A percentile compares a stretch with the other conserved stretches of the same genome.
Evolutionary conservation across 2,888 invertebrate genomes (phyloP).

Genomic region (Pyrrhosoma nymphula): DNA sequence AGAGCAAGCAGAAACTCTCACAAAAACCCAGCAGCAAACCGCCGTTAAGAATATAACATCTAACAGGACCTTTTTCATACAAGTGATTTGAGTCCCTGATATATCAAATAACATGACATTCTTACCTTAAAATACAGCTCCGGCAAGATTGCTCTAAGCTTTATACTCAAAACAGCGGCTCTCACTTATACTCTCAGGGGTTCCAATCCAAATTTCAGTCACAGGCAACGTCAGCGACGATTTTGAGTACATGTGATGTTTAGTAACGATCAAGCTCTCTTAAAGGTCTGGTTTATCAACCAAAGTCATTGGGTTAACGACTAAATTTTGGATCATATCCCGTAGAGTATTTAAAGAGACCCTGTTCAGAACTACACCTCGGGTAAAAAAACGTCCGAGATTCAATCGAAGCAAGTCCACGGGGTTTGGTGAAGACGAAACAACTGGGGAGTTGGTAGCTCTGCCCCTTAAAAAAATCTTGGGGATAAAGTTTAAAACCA

Average conservation of each 20-base stretch:
- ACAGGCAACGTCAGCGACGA: not conserved
- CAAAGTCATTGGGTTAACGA: not conserved
- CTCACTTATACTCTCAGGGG: not conserved
- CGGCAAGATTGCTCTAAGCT: conserved; percentile 1
- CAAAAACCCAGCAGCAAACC: conserved; percentile 33
- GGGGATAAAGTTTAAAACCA: not conserved
- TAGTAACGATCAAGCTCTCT: not conserved
- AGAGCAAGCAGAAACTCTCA: conserved; percentile 39
- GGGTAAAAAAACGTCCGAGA: not conserved
- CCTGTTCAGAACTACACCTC: conserved; percentile 18
- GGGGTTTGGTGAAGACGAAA: not conserved
- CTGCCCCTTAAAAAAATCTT: not conserved
- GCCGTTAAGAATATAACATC: conserved; percentile 36
- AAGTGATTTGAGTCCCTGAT: conserved; percentile 39
- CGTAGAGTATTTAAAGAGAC: not conserved
- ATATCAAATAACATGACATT: conserved; percentile 32
- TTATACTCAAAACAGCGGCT: not conserved
- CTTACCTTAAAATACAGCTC: conserved; percentile 35
- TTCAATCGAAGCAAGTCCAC: not conserved
- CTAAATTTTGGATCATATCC: not conserved
- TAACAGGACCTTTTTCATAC: conserved; percentile 39
- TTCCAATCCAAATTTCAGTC: not conserved
- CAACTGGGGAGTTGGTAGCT: not conserved
- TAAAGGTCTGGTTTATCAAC: not conserved
- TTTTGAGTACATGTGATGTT: not conserved